Conservation (phyloP, 2,888 invertebrate species). For the Graphium colonna region DNA sequence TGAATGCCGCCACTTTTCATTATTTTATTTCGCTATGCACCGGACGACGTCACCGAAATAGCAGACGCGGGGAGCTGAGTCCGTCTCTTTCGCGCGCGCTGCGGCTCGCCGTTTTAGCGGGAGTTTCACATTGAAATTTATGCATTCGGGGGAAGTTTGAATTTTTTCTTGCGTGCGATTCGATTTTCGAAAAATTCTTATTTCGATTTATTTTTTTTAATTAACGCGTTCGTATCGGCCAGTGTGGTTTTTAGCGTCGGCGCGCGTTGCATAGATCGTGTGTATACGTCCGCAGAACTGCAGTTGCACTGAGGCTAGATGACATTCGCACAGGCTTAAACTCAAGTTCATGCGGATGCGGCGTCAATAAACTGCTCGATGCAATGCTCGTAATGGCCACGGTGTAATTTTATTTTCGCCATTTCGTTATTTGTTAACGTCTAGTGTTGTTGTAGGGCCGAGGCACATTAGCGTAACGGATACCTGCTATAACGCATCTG, state of each 20-base stretch:
- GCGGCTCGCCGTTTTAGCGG: constrained; percentile 36
- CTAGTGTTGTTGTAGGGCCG: too few relatives aligned
- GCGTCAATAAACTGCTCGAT: constrained; percentile 66
- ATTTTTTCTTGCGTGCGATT: constrained; percentile 33
- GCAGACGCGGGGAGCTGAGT: constrained; percentile 51
- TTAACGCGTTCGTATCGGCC: constrained; percentile 29
- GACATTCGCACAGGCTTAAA: constrained; percentile 72
- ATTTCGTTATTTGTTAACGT: too few relatives aligned
- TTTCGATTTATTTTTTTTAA: constrained; percentile 5
- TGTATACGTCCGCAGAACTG: constrained; percentile 61
- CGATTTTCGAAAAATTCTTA: constrained; percentile 30
- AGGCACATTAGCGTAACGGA: too few relatives aligned
- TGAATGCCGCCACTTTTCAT: constrained; percentile 78
- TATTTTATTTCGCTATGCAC: constrained; percentile 75
- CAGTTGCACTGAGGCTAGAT: constrained; percentile 71
- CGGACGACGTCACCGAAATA: constrained; percentile 70
- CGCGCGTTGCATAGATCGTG: constrained; percentile 47
- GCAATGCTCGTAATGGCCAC: constrained; percentile 47
- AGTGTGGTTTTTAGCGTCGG: constrained; percentile 29
- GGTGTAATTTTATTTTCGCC: constrained; percentile 60
- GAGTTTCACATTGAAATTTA: constrained; percentile 60
- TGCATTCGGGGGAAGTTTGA: constrained; percentile 47
- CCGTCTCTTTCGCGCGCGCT: constrained; percentile 63
- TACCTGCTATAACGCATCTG: too few relatives aligned
- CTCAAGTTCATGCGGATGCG: constrained; percentile 71